These are phyloP conservation scores for Triplophysa bombifrons DNA, from an alignment of 2,797 vertebrate species.

Conservation along the genomic window DNA sequence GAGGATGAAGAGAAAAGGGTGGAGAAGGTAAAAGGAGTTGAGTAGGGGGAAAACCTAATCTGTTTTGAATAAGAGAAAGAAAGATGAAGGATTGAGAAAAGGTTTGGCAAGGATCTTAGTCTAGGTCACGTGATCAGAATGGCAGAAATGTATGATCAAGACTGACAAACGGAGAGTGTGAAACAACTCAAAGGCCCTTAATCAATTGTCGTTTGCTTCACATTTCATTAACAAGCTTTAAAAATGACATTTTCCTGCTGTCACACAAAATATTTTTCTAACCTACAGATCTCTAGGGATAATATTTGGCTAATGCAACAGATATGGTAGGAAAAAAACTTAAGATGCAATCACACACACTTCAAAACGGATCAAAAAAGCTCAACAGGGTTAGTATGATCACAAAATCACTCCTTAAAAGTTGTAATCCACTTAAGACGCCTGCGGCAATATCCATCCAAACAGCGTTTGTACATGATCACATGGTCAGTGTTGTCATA, in stretches of 20 bases:
- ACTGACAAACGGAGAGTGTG: neutral
- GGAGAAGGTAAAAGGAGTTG: constrained; percentile 37
- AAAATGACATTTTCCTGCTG: neutral
- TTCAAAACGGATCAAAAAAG: constrained; percentile 72
- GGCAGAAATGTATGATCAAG: constrained; percentile 1
- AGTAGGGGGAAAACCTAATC: constrained; percentile 39
- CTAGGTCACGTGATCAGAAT: constrained; percentile 29
- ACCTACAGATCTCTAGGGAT: constrained; percentile 1
- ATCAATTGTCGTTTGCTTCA: neutral
- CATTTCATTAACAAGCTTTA: constrained; percentile 7
- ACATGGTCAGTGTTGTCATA: constrained; percentile 2
- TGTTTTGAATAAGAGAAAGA: constrained; percentile 35
- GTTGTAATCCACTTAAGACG: constrained; percentile 78
- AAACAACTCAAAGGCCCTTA: neutral
- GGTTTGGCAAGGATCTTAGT: constrained; percentile 25
- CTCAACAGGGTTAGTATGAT: constrained; percentile 71
- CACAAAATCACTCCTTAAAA: constrained; percentile 75
- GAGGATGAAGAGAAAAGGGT: constrained; percentile 14
- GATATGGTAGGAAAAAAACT: neutral
- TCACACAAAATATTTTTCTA: neutral
- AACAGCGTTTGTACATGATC: constrained; percentile 21
- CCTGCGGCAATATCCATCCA: constrained; percentile 61
- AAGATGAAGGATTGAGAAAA: constrained; percentile 28
- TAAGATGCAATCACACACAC: constrained; percentile 53
- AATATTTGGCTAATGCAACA: neutral